Conservation (phyloP, 23 tunicate species). For the Clavelina lepadiformis region DNA sequence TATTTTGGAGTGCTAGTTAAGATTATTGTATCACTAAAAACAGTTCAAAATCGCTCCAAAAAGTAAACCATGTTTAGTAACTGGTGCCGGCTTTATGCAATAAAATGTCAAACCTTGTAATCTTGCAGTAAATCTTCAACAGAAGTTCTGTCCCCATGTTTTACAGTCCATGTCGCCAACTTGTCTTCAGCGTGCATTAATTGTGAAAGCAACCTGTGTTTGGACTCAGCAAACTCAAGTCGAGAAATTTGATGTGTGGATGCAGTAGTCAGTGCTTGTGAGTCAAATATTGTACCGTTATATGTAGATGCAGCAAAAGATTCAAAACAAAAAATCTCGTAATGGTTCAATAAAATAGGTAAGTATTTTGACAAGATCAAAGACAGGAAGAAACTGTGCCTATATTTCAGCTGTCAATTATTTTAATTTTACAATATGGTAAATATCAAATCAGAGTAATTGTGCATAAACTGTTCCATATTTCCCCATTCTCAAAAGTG, state of each 20-base stretch:
- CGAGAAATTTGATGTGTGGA: conserved; percentile 10
- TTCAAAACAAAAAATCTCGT: no score
- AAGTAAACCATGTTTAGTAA: background rate
- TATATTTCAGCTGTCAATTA: no score
- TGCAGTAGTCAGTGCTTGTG: background rate
- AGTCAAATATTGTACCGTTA: background rate
- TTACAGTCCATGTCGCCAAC: conserved; percentile 52
- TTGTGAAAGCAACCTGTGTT: conserved; percentile 25
- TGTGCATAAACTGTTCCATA: no score
- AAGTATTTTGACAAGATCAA: no score
- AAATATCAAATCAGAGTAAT: no score
- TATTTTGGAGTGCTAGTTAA: no score
- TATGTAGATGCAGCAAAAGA: no score
- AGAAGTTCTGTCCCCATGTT: conserved; percentile 23
- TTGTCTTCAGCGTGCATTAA: conserved; percentile 37
- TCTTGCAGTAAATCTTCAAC: conserved; percentile 40
- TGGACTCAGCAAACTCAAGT: conserved; percentile 42
- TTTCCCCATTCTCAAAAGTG: no score
- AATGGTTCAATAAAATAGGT: no score
- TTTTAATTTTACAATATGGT: no score
- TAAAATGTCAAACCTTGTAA: conserved; percentile 32
- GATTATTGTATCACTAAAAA: background rate
- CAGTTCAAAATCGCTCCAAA: background rate
- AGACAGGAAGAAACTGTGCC: no score
- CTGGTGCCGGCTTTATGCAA: conserved; percentile 1